Evolutionary conservation across 2,888 invertebrate genomes (phyloP), one percentile per base, ranked within the genome.

Genomic region (Lepeophtheirus nordmannii): DNA sequence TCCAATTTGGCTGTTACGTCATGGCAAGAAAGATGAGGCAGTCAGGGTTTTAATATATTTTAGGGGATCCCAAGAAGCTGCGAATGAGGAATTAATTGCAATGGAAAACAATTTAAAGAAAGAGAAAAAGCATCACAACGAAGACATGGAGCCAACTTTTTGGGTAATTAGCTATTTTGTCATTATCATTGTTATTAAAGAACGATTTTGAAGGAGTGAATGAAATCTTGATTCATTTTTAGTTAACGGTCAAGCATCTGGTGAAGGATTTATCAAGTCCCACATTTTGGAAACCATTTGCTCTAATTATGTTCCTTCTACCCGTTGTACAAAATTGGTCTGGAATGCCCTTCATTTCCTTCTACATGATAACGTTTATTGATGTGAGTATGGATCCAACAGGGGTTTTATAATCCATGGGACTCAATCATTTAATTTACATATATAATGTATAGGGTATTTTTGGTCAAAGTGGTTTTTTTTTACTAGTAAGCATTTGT

Each of bases 331-430:
- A n/a, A 30, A 37, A 61, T n/a, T 61, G 61, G 61, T 12, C 37
- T 23, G 61, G 61, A 37, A 30, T 61, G 22, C 61, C 61, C n/a
- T 22, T 37, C 61, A 61, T 61, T 38, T n/a, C 61, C 1, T 61
- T 61, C 8, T 61, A 61, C 20, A 61, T 61, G 61, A 10, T 61
- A 2, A 5, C 61, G 11, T 37, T 61, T 37, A 14, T 58, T 23
- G 22, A 58, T n/a, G 53, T 46, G 53, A 46, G 53, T 46, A n/a
- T n/a, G n/a, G n/a, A n/a, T n/a, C n/a, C n/a, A n/a, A n/a, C n/a
- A 30, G 30, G 30, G 7, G 2, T 5, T 30, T 30, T 30, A 30
- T 30, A 30, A 2, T 30, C 30, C 30, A 30, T 30, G 2, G 7
- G 30, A 30, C 30, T 30, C 30, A 30, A 30, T 30, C n/a, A n/a